Base-by-base conservation (phyloP, 2,113 vertebrate genomes). In the Salvelinus alpinus region DNA sequence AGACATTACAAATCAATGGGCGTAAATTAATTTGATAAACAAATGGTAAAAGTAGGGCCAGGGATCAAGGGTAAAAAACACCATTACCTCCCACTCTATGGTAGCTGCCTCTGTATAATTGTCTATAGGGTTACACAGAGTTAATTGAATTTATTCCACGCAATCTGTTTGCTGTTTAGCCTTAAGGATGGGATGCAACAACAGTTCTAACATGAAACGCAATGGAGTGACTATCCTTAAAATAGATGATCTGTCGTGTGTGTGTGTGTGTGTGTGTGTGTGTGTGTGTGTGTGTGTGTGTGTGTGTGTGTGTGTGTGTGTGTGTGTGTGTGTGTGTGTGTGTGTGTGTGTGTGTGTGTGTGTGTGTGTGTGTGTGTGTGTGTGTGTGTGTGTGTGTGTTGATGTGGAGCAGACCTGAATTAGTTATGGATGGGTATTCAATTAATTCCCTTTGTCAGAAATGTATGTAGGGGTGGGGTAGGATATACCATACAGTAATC, bases 21-120 rank as follows among this genome's bases (percentile, higher is more conserved):
- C 80, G 89, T 84, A 85, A 86, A 90, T 90, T 90, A 91, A 90
- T 91, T 90, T 87, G 85, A 89, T 89, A 90, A 92, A 92, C 87
- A 90, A 90, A 84, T 77, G 84, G 79, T 73, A 81, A 87, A 91
- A 86, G 79, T 72, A 74, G 84, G 86, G 87, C 57, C 82, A 86
- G 68, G 78, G 85, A 88, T 90, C 84, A 89, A 89, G 87, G 86
- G 85, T 81, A 88, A 82, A 87, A 88, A 73, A 70, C 20, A 80
- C 76, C 80, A 88, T 89, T 86, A 90, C 87, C 87, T 86, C 74
- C 71, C 72, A 81, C 77, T 82, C 74, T 68, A 86, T 81, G 82
- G 73, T 87, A 73, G 78, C 48, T 82, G 85, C 85, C 85, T 84
- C 78, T 66, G 70, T 86, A 74, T 87, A 87, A 93, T 91, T 90